Percentiles rank a stretch among this genome's conserved stretches.
Conservation (phyloP, 1,140 invertebrate species). For the Heliconius hewitsoni region DNA sequence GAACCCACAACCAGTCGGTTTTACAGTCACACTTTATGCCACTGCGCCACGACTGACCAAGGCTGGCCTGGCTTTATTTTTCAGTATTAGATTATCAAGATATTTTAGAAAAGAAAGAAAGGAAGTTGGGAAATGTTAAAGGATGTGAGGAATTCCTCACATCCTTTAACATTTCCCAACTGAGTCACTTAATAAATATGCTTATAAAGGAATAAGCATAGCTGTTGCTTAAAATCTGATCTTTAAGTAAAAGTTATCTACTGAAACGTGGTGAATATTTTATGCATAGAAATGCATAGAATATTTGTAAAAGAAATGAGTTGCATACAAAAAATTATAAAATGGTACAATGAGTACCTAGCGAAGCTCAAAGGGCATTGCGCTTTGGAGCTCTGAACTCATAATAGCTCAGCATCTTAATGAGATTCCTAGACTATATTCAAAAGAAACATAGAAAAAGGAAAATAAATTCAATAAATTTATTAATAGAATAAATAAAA, state of each 20-base stretch:
- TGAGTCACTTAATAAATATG: neutral
- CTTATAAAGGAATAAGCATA: neutral
- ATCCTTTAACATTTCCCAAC: too few relatives aligned
- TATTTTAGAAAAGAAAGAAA: too few relatives aligned
- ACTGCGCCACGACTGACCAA: too few relatives aligned
- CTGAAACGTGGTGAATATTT: neutral
- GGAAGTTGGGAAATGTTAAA: neutral
- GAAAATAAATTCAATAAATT: neutral
- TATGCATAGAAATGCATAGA: neutral
- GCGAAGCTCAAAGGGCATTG: conserved; percentile 24
- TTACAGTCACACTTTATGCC: too few relatives aligned
- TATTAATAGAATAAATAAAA: too few relatives aligned
- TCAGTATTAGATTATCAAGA: too few relatives aligned
- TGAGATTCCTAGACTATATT: conserved; percentile 9
- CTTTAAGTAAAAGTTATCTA: neutral
- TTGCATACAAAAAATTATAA: conserved; percentile 19
- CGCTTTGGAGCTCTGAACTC: conserved; percentile 3
- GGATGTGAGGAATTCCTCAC: neutral
- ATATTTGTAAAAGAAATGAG: neutral
- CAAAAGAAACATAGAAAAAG: neutral
- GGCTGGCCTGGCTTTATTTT: too few relatives aligned
- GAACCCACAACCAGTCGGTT: too few relatives aligned
- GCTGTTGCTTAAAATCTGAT: neutral
- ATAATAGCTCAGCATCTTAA: conserved; percentile 1
- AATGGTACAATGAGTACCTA: conserved; percentile 24